Base-by-base conservation (phyloP, 2,797 vertebrate species). In the Enteromius fasciolatus region DNA sequence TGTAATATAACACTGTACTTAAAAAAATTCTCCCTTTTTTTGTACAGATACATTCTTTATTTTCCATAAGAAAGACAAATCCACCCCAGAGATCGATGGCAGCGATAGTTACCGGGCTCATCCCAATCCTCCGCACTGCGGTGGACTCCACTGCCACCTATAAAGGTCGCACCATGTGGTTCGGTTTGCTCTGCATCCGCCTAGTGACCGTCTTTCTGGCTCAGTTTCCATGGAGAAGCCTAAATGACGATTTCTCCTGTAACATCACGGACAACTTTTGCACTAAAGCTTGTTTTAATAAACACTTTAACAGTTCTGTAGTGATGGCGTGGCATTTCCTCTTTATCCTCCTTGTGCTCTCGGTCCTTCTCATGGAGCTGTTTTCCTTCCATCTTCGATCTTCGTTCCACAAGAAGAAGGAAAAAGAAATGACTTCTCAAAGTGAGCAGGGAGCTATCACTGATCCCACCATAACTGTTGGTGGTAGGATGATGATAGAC, bases 91-190 rank as follows among this genome's bases (percentile, higher is more conserved):
- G 33, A 44, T 39, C 14, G 4, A 88, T 88, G 88, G 90, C 90
- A 79, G 91, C 90, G 0, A 66, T 94, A 77, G 89, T 93, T 80
- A 93, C 90, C 0, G 88, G 90, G 15, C 89, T 93, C 48, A 92
- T 92, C 64, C 93, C 90, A n/a, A 90, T 92, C 82, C 87, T 92
- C 39, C 87, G 89, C 20, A 92, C 91, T 0, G 91, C 90, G 0
- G 89, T 89, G 63, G 90, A 94, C 2, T 80, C 88, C 83, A 90
- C 86, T 66, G 85, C 87, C 79, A 81, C 86, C 50, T 90, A 91
- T 86, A 92, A 90, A 84, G 89, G 89, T 77, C 81, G 87, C 52
- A 87, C 87, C 0, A 12, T 91, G 81, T 91, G 90, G 90, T 93
- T 91, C 0, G 89, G 88, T 80, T 79, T 92, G 69, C 88, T 93